phyloP scores from a whole-genome alignment of 2,113 vertebrate genomes.

The Ailuropoda melanoleuca region DNA sequence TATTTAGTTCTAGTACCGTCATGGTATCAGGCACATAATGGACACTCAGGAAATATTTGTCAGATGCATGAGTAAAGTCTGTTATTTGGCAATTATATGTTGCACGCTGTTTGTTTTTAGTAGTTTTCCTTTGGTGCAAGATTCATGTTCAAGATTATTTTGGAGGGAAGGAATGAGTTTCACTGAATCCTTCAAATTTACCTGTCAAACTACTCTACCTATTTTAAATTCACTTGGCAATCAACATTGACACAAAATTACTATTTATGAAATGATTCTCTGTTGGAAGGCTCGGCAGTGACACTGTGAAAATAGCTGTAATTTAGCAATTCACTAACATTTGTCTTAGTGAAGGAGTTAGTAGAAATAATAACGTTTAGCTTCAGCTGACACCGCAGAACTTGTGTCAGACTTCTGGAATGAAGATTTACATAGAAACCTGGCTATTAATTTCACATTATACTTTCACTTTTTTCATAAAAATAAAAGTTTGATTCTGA shows the following conservation, averaged over 20 bases:
- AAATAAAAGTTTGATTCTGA: slow-evolving; percentile 3
- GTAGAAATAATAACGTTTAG: slow-evolving; percentile 2
- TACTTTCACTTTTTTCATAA: slow-evolving; percentile 40
- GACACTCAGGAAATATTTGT: neutral
- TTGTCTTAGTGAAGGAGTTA: slow-evolving; percentile 23
- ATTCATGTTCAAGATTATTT: neutral
- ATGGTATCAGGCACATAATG: neutral
- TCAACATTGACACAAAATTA: slow-evolving; percentile 54
- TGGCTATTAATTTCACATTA: slow-evolving; percentile 14
- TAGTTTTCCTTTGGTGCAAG: neutral
- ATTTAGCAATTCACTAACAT: slow-evolving; percentile 54
- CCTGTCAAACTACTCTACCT: neutral
- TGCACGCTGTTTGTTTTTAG: neutral
- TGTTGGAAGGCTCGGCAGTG: slow-evolving; percentile 8
- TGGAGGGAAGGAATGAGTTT: neutral
- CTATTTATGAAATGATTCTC: slow-evolving; percentile 60
- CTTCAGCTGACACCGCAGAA: neutral
- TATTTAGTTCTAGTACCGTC: neutral
- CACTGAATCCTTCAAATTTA: slow-evolving; percentile 35
- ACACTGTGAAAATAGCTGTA: slow-evolving; percentile 55
- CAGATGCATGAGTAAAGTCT: neutral
- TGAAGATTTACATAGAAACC: neutral
- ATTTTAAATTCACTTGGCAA: slow-evolving; percentile 40
- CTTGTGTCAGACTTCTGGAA: neutral
- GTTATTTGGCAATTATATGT: neutral